Evolutionary conservation across 1,140 invertebrate genomes (phyloP).

Genomic region (Globodera rostochiensis): DNA sequence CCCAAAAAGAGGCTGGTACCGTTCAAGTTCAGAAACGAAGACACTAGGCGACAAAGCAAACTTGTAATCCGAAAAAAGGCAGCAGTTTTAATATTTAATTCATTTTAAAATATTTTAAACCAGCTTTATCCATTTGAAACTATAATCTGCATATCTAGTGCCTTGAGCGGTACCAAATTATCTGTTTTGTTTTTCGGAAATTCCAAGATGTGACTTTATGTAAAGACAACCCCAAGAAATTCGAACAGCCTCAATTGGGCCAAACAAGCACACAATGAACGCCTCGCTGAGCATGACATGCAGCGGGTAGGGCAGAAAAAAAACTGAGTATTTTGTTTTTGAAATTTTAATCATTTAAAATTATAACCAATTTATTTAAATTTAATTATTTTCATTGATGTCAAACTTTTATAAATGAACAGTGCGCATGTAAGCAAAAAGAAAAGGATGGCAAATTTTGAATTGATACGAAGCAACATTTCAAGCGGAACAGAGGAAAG

Average conservation of each 20-base stretch:
- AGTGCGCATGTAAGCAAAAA: not conserved
- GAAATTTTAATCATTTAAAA: too few relatives aligned
- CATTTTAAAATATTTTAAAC: not conserved
- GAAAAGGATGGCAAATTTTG: not conserved
- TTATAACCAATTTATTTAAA: too few relatives aligned
- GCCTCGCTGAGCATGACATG: conserved; percentile 12
- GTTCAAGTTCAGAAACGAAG: too few relatives aligned
- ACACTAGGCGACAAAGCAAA: too few relatives aligned
- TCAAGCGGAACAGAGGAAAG: conserved; percentile 12
- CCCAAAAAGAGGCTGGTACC: too few relatives aligned
- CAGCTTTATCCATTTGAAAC: too few relatives aligned
- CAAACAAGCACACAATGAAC: not conserved
- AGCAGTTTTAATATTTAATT: not conserved
- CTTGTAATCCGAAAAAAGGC: not conserved
- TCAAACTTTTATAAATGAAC: conserved; percentile 7
- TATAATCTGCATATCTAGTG: too few relatives aligned
- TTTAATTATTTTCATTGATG: not conserved
- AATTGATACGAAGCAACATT: not conserved
- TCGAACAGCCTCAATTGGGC: conserved; percentile 23
- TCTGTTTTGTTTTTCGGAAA: too few relatives aligned
- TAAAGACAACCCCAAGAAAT: conserved; percentile 15
- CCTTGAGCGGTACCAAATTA: too few relatives aligned
- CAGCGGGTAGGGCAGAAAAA: conserved; percentile 16
- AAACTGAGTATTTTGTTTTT: not conserved
- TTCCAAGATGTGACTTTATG: too few relatives aligned